Conservation (phyloP, 2,888 invertebrate genomes). For the Dynastes hyllus region DNA sequence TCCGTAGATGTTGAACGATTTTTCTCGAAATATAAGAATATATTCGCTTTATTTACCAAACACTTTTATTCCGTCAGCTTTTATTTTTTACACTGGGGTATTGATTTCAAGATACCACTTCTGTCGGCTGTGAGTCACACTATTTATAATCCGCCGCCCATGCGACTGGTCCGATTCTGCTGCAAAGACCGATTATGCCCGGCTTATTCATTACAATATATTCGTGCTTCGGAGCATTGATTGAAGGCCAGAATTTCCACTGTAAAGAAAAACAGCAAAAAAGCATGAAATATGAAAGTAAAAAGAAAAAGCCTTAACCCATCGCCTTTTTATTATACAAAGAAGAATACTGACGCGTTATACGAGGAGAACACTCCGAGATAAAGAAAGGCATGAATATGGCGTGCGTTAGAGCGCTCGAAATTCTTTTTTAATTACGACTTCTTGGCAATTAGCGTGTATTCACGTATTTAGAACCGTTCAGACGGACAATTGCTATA, state of each 20-base stretch:
- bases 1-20: too few species aligned
- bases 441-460: slow-evolving; percentile 32
- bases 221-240: background rate
- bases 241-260: background rate
- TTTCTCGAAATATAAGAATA: too few species aligned
- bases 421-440: slow-evolving; percentile 36
- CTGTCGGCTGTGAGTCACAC: too few species aligned
- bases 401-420: background rate
- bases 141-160: too few species aligned
- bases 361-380: background rate
- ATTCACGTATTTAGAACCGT: slow-evolving; percentile 35
- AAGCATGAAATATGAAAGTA: background rate
- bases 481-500: slow-evolving; percentile 39
- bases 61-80: too few species aligned
- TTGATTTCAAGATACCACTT: too few species aligned
- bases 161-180: too few species aligned
- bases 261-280: background rate
- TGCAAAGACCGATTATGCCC: too few species aligned
- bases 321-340: background rate
- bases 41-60: too few species aligned
- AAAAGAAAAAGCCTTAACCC: background rate
- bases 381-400: background rate
- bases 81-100: too few species aligned
- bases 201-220: too few species aligned
- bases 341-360: background rate